Evolutionary conservation across 2,797 vertebrate species (phyloP).

Genomic region (Scleropages formosus): DNA sequence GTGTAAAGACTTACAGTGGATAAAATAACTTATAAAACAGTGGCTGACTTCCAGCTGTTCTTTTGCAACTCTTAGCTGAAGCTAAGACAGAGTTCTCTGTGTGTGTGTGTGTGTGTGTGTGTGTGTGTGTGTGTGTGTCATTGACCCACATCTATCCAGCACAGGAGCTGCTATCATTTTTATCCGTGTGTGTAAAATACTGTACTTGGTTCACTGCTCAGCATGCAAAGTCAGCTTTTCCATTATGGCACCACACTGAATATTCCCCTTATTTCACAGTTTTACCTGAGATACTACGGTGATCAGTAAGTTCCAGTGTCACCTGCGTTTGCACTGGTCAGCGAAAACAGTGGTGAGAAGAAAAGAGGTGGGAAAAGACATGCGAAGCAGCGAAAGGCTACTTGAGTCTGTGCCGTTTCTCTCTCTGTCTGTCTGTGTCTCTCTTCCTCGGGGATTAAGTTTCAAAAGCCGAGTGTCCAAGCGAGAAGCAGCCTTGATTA

Average conservation of each 20-base stretch:
- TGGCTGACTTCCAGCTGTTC: neutral
- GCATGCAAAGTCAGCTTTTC: neutral
- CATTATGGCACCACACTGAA: too few species aligned
- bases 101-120: neutral
- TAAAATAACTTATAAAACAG: neutral
- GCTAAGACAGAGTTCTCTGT: neutral
- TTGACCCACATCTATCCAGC: neutral
- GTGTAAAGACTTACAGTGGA: neutral
- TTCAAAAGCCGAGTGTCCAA: slow-evolving; percentile 28
- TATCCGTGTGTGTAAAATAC: neutral
- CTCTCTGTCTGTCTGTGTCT: neutral
- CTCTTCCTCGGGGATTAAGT: slow-evolving; percentile 10
- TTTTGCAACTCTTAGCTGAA: slow-evolving; percentile 6
- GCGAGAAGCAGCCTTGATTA: slow-evolving; percentile 20
- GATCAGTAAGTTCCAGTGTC: neutral
- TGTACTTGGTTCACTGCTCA: neutral
- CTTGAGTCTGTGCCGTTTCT: neutral
- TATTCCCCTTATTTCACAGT: neutral
- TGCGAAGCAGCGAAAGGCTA: neutral
- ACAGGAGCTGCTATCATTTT: neutral
- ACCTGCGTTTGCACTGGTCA: neutral
- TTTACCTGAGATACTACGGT: neutral
- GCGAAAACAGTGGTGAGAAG: neutral
- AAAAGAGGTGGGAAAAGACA: neutral
- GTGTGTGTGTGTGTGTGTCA: neutral